phyloP scores from a whole-genome alignment of 1,140 invertebrate genomes.

The Adoxophyes honmai region DNA sequence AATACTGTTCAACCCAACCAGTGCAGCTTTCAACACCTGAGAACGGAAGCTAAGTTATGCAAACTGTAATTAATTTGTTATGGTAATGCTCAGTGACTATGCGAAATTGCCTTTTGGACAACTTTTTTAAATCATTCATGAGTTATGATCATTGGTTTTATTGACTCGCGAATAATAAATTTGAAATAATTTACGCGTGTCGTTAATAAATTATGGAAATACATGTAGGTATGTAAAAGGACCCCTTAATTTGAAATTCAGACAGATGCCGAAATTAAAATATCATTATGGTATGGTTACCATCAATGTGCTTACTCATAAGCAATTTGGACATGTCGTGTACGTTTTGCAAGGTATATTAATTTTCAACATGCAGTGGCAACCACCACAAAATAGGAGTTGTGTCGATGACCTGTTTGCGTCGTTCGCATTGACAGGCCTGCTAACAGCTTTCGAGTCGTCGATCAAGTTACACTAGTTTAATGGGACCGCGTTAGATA shows the following conservation, averaged over 20 bases:
- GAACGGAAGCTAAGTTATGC: constrained; percentile 17
- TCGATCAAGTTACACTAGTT: constrained; percentile 32
- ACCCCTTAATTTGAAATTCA: constrained; percentile 34
- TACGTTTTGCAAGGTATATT: constrained; percentile 22
- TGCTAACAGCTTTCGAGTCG: constrained; percentile 31
- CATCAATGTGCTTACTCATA: constrained; percentile 35
- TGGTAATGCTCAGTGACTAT: constrained; percentile 10
- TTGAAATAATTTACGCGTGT: constrained; percentile 6
- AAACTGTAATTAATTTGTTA: constrained; percentile 24
- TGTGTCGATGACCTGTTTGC: constrained; percentile 30
- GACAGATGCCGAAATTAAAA: constrained; percentile 25
- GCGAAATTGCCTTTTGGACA: constrained; percentile 5
- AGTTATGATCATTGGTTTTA: constrained; percentile 9
- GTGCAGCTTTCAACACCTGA: constrained; percentile 16
- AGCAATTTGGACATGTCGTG: constrained; percentile 26
- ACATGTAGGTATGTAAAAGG: constrained; percentile 29
- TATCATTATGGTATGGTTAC: constrained; percentile 33
- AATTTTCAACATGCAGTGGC: constrained; percentile 15
- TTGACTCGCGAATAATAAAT: constrained; percentile 16
- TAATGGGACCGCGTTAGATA: constrained; percentile 11
- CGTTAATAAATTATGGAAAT: constrained; percentile 15
- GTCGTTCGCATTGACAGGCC: constrained; percentile 22
- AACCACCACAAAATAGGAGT: constrained; percentile 23
- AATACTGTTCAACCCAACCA: constrained; percentile 21
- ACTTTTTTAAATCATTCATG: background rate